These are phyloP conservation scores for Podocnemis expansa DNA, from an alignment of 2,113 vertebrate genomes.

Conservation along the genomic window DNA sequence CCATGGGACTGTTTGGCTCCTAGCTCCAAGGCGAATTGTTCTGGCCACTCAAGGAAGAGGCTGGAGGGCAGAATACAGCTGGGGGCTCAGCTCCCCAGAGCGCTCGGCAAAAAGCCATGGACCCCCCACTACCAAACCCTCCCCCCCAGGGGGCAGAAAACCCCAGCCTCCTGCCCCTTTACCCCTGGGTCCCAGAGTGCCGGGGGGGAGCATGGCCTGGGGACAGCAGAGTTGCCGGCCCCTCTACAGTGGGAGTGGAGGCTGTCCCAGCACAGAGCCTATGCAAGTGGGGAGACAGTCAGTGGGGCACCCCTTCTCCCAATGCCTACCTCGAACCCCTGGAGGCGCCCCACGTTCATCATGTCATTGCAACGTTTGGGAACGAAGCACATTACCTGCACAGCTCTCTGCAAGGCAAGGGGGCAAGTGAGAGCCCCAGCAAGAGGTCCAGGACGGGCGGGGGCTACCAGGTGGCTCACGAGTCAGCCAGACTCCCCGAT, in stretches of 20 bases:
- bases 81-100: too few relatives aligned
- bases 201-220: too few relatives aligned
- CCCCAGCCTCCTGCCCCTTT: too few relatives aligned
- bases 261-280: too few relatives aligned
- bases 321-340: constrained; percentile 88
- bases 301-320: not conserved
- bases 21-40: not conserved
- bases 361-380: constrained; percentile 94
- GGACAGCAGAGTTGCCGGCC: not conserved
- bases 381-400: constrained; percentile 94
- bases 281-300: not conserved
- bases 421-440: not conserved
- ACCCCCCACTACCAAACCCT: not conserved
- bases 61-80: not conserved
- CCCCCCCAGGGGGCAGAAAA: not conserved
- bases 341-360: constrained; percentile 93
- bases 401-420: constrained; percentile 82
- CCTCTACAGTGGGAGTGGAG: too few relatives aligned
- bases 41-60: not conserved
- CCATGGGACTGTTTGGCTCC: not conserved
- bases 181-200: not conserved
- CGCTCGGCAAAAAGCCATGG: not conserved
- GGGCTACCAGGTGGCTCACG: too few relatives aligned
- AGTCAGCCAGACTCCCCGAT: too few relatives aligned
- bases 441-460: not conserved